phyloP scores from a whole-genome alignment of 37 sponge, comb jelly and placozoan species.

The Axinella damicornis region DNA sequence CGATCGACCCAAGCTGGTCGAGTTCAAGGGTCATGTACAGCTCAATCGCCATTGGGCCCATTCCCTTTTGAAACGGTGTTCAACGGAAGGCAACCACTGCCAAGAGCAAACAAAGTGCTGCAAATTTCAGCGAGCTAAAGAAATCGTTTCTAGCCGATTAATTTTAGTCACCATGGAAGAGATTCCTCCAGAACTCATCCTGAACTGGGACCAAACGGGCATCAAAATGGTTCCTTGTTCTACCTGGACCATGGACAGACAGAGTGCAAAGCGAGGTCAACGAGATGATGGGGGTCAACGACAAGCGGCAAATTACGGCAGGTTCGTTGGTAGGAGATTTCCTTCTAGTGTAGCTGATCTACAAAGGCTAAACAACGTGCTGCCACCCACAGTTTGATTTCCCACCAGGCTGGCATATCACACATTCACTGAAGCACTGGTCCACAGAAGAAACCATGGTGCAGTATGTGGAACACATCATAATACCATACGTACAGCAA shows the following conservation, averaged over 20 bases:
- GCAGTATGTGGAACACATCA: too few species aligned
- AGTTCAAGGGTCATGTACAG: conserved; percentile 48
- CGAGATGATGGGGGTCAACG: conserved; percentile 38
- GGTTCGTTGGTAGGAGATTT: conserved; percentile 51
- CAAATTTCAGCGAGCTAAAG: conserved; percentile 33
- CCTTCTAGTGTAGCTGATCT: conserved; percentile 53
- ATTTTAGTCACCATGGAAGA: conserved; percentile 37
- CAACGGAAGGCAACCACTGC: conserved; percentile 59
- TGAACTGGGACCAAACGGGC: conserved; percentile 73
- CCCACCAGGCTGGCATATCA: neutral
- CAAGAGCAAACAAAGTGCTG: conserved; percentile 20
- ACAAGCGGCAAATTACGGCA: conserved; percentile 55
- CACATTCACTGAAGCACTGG: too few species aligned
- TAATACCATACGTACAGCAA: too few species aligned
- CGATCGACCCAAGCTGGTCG: conserved; percentile 27
- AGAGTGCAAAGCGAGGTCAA: conserved; percentile 36
- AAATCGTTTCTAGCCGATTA: conserved; percentile 46
- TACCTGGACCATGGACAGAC: conserved; percentile 53
- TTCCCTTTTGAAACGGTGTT: conserved; percentile 31
- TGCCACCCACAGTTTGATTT: conserved; percentile 30
- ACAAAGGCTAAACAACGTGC: conserved; percentile 43
- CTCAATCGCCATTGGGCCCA: conserved; percentile 53
- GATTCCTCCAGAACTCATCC: conserved; percentile 43
- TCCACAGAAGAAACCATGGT: too few species aligned
- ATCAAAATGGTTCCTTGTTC: conserved; percentile 37